A percentile compares a stretch with the other conserved stretches of the same genome.
Conservation (phyloP, 2,797 vertebrate genomes). For the Dallia pectoralis region DNA sequence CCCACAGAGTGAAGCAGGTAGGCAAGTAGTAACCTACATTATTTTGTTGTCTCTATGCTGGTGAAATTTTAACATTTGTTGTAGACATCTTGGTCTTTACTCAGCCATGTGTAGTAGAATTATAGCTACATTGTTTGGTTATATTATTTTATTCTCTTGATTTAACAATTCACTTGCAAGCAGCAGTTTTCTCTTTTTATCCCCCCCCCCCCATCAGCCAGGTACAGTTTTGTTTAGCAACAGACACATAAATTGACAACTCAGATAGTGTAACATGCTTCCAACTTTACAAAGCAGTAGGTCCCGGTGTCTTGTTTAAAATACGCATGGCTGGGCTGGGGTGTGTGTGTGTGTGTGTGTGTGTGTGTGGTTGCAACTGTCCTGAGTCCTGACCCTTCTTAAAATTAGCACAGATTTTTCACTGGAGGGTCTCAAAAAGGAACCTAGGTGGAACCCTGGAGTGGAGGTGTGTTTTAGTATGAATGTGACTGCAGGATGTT, state of each 20-base stretch:
- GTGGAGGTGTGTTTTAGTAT: no score
- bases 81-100: neutral
- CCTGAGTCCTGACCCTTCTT: conserved; percentile 6
- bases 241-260: neutral
- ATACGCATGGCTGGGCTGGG: neutral
- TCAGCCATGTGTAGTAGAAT: neutral
- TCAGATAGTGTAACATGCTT: neutral
- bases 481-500: no score
- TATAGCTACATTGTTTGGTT: neutral
- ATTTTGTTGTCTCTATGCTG: neutral
- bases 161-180: neutral
- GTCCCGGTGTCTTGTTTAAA: neutral
- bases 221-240: conserved; percentile 17
- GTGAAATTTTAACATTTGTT: neutral
- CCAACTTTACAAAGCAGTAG: neutral
- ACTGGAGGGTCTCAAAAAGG: no score
- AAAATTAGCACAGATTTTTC: no score
- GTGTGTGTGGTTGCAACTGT: conserved; percentile 30
- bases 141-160: neutral
- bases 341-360: neutral
- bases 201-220: neutral
- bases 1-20: neutral
- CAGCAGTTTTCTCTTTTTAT: neutral
- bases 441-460: no score
- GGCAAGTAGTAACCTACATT: neutral